These are phyloP conservation scores for Schrankia costaestrigalis DNA, from an alignment of 2,888 invertebrate species.

Conservation along the genomic window DNA sequence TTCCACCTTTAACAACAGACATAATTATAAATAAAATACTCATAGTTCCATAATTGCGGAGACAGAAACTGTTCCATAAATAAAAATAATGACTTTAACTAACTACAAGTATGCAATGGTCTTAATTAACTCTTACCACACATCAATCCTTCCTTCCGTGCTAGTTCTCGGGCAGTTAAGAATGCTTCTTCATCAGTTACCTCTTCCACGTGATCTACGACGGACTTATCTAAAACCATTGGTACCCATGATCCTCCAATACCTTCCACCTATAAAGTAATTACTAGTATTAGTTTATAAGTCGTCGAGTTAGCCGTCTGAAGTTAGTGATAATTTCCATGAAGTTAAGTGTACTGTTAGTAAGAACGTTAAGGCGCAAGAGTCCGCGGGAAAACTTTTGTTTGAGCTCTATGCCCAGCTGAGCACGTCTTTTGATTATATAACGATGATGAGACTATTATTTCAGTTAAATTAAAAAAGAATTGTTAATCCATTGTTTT, in stretches of 20 bases:
- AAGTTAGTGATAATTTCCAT: no score
- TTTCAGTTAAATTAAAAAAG: no score
- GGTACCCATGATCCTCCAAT: constrained; percentile 96
- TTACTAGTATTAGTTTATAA: not conserved
- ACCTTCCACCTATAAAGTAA: constrained; percentile 80
- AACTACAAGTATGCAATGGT: not conserved
- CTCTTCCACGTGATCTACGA: constrained; percentile 92
- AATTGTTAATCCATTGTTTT: no score
- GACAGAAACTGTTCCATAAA: not conserved
- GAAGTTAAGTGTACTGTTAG: no score
- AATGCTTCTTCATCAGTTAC: constrained; percentile 89
- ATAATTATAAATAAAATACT: not conserved
- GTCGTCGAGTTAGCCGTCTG: not conserved
- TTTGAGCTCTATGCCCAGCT: no score
- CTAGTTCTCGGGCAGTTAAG: constrained; percentile 89
- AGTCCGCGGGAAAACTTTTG: no score
- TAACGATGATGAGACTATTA: no score
- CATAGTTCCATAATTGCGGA: not conserved
- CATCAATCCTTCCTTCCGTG: constrained; percentile 92
- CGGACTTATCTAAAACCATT: constrained; percentile 87
- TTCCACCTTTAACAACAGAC: constrained; percentile 83
- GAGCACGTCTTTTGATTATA: no score
- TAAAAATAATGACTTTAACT: not conserved
- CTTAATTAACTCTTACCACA: constrained; percentile 82
- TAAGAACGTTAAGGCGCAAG: no score